A percentile compares a stretch with the other conserved stretches of the same genome.
Conservation (phyloP, 2,888 invertebrate genomes). For the Chrysotoxum bicinctum region DNA sequence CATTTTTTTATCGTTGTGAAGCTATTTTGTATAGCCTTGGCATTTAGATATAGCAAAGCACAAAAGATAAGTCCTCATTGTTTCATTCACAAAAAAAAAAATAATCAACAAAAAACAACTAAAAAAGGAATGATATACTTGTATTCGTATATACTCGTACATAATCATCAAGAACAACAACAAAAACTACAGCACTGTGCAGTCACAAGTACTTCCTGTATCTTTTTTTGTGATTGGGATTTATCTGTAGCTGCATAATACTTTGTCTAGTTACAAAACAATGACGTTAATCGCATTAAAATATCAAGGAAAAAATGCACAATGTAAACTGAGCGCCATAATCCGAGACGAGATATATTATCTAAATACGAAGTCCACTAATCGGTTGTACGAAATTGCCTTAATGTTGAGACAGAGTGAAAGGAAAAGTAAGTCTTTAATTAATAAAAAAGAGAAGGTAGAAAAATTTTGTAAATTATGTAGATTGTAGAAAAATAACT, state of each 20-base stretch:
- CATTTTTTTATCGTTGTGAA: neutral
- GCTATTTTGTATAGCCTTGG: slow-evolving; percentile 43
- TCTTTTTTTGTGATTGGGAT: slow-evolving; percentile 33
- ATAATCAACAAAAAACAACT: slow-evolving; percentile 1
- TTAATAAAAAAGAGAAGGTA: no score
- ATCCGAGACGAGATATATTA: slow-evolving; percentile 51
- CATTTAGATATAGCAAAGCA: slow-evolving; percentile 37
- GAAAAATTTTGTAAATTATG: no score
- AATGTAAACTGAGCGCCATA: slow-evolving; percentile 51
- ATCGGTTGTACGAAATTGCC: neutral
- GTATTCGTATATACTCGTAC: slow-evolving; percentile 1
- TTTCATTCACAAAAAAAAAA: slow-evolving; percentile 46
- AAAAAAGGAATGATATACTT: neutral
- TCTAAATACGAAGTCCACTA: neutral
- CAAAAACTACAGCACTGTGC: slow-evolving; percentile 5
- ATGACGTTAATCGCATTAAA: slow-evolving; percentile 64
- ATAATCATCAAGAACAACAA: slow-evolving; percentile 6
- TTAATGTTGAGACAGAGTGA: no score
- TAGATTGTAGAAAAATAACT: no score
- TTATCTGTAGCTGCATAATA: slow-evolving; percentile 31
- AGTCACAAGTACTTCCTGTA: slow-evolving; percentile 48
- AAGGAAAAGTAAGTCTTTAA: no score
- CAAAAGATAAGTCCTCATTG: slow-evolving; percentile 34
- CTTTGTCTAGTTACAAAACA: slow-evolving; percentile 10
- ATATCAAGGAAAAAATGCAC: slow-evolving; percentile 35